Evolutionary conservation across 2,797 vertebrate genomes (phyloP).

Genomic region (Artibeus lituratus): DNA sequence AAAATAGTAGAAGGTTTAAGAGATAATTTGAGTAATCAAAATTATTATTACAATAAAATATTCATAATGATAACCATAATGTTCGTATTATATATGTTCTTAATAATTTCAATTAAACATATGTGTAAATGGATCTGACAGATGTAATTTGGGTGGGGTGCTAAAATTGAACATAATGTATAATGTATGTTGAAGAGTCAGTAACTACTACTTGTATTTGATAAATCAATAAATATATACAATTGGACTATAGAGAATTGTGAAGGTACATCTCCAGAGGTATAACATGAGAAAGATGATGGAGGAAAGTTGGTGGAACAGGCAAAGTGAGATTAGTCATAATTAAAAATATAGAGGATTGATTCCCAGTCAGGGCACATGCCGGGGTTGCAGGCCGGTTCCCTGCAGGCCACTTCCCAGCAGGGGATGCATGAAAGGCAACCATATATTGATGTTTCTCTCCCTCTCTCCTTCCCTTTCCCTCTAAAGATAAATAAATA

Average conservation of each 20-base stretch:
- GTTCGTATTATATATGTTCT: not conserved
- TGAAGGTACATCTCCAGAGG: not conserved
- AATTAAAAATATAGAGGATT: not conserved
- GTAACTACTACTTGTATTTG: not conserved
- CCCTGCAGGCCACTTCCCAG: no score
- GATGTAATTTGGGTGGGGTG: not conserved
- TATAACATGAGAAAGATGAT: not conserved
- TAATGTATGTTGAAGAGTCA: not conserved
- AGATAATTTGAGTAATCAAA: not conserved
- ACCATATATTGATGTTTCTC: no score
- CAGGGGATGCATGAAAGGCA: no score
- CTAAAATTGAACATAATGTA: not conserved
- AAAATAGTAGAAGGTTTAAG: not conserved
- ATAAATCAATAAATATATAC: not conserved
- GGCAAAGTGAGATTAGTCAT: not conserved
- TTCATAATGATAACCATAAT: not conserved
- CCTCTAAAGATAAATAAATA: no score
- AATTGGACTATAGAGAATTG: not conserved
- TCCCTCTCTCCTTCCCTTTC: no score
- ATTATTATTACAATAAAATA: not conserved
- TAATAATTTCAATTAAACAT: not conserved
- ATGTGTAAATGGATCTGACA: not conserved
- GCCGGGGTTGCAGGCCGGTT: no score
- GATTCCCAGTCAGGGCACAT: no score
- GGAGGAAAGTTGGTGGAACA: not conserved